phyloP scores from a whole-genome alignment of 1,140 invertebrate species.

The Drosophila aff. region DNA sequence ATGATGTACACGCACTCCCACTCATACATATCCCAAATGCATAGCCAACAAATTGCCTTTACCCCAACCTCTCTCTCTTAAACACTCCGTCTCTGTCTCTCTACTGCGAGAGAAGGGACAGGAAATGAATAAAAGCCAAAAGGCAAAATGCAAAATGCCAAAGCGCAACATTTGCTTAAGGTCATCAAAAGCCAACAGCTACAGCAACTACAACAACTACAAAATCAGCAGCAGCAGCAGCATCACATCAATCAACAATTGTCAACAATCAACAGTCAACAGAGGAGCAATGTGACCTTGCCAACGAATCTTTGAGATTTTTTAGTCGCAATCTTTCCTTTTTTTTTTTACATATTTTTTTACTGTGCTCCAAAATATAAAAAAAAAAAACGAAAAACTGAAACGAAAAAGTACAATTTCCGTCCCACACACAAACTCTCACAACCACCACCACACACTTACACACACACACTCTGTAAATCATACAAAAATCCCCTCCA shows the following conservation, averaged over 20 bases:
- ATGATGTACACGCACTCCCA: constrained; percentile 6
- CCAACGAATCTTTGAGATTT: constrained; percentile 5
- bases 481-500: constrained; percentile 18
- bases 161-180: constrained; percentile 28
- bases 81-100: constrained; percentile 4
- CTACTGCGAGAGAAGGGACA: constrained; percentile 12
- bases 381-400: constrained; percentile 1
- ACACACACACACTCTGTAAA: constrained; percentile 14
- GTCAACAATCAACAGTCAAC: constrained; percentile 64
- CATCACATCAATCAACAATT: constrained; percentile 62
- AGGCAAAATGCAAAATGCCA: constrained; percentile 25
- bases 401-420: background rate
- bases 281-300: constrained; percentile 39
- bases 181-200: constrained; percentile 26
- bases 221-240: constrained; percentile 28
- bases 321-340: background rate
- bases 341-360: constrained; percentile 39
- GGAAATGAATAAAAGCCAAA: constrained; percentile 26
- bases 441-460: constrained; percentile 11
- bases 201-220: constrained; percentile 24
- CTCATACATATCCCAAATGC: constrained; percentile 34
- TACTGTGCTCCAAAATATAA: constrained; percentile 13
- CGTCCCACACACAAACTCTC: constrained; percentile 9
- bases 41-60: constrained; percentile 40
- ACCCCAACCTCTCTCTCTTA: constrained; percentile 18